Percentiles rank a stretch among this genome's conserved stretches.
Evolutionary conservation across 2,797 vertebrate genomes (phyloP).

Genomic region (Triplophysa bombifrons): DNA sequence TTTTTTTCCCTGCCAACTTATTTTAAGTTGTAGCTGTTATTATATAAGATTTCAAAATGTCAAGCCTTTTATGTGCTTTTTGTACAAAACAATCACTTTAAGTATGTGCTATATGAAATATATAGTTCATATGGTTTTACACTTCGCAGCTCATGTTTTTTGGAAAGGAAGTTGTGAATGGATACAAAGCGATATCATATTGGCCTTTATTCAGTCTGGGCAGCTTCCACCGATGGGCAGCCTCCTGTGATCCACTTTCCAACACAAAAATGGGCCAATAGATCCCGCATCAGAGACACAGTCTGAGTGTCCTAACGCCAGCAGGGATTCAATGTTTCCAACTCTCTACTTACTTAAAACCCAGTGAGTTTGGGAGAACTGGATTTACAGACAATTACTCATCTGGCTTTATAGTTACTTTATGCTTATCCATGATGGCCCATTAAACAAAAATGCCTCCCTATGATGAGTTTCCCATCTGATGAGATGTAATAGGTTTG

Average conservation of each 20-base stretch:
- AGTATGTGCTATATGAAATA: not conserved
- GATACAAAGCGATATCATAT: not conserved
- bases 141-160: not conserved
- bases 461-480: constrained; percentile 30
- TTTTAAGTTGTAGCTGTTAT: not conserved
- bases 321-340: not conserved
- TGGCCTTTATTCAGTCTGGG: constrained; percentile 9
- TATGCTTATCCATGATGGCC: constrained; percentile 5
- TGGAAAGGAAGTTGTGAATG: not conserved
- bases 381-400: too few relatives aligned
- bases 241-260: constrained; percentile 39
- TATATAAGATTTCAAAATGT: not conserved
- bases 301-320: constrained; percentile 37
- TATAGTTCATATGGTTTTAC: not conserved
- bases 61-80: not conserved
- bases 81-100: not conserved
- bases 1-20: not conserved
- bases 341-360: not conserved
- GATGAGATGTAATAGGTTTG: constrained; percentile 37
- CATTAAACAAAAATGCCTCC: constrained; percentile 7
- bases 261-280: constrained; percentile 34
- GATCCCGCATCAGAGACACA: constrained; percentile 24
- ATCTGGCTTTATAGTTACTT: not conserved
- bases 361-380: not conserved
- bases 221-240: not conserved